Evolutionary conservation across 2,888 invertebrate species (phyloP).

Genomic region (Metellina segmentata): DNA sequence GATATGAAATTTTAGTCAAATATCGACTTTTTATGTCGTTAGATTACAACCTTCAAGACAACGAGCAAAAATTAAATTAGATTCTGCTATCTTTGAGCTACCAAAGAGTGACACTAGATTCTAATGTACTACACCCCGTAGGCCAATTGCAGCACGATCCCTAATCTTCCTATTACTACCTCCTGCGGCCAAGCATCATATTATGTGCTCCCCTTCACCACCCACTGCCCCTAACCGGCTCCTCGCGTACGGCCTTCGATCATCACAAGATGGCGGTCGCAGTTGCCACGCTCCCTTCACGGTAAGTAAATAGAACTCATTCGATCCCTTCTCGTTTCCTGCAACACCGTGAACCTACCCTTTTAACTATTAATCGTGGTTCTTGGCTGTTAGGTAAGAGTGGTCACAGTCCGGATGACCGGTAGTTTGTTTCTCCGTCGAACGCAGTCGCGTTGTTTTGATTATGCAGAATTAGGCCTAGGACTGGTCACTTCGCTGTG

Average conservation of each 20-base stretch:
- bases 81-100: too few species aligned
- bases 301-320: slow-evolving; percentile 40
- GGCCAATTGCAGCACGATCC: slow-evolving; percentile 27
- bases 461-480: neutral
- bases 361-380: neutral
- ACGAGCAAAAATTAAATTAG: too few species aligned
- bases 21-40: too few species aligned
- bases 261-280: slow-evolving; percentile 68
- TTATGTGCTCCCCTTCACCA: slow-evolving; percentile 9
- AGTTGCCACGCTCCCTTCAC: neutral
- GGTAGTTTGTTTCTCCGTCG: neutral
- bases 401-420: neutral
- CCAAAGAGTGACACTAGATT: too few species aligned
- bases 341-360: neutral
- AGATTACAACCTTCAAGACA: too few species aligned
- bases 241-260: neutral
- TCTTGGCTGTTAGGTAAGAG: neutral
- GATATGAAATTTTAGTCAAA: too few species aligned
- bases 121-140: neutral
- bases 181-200: slow-evolving; percentile 4
- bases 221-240: slow-evolving; percentile 35
- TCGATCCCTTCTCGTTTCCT: neutral
- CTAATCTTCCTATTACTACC: slow-evolving; percentile 30
- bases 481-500: neutral
- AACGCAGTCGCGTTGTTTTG: neutral